A percentile compares a stretch with the other conserved stretches of the same genome.
phyloP scores from a whole-genome alignment of 2,888 invertebrate genomes.

The Pristionchus fissidentatus region DNA sequence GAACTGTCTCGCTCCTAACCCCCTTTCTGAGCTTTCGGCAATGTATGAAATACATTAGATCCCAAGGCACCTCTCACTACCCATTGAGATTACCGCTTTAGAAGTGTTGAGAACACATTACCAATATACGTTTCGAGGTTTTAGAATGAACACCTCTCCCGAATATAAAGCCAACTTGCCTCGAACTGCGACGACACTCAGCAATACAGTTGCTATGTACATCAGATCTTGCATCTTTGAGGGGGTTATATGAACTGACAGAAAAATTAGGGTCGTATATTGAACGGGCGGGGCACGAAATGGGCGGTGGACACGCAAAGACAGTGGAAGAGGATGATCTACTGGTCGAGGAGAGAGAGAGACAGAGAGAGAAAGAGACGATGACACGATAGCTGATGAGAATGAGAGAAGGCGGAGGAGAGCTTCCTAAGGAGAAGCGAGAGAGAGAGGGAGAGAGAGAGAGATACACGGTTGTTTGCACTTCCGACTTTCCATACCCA shows the following conservation, averaged over 20 bases:
- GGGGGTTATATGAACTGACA: neutral
- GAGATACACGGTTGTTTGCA: slow-evolving; percentile 7
- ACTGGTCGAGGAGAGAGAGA: neutral
- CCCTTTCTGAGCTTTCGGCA: no score
- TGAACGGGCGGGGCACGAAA: slow-evolving; percentile 25
- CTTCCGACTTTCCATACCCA: slow-evolving; percentile 44
- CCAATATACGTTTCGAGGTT: no score
- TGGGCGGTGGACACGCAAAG: neutral
- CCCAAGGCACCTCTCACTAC: no score
- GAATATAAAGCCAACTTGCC: neutral
- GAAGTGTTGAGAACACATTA: no score
- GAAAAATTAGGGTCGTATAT: slow-evolving; percentile 2
- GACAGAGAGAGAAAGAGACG: neutral
- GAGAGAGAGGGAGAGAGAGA: neutral
- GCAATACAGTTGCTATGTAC: neutral
- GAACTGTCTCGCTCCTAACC: no score
- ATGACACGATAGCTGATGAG: slow-evolving; percentile 7
- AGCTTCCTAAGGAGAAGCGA: slow-evolving; percentile 5
- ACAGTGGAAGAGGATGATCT: slow-evolving; percentile 16
- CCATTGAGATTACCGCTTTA: no score
- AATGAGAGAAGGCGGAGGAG: neutral
- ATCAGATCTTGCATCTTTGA: slow-evolving; percentile 19
- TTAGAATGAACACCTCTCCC: no score
- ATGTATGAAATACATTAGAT: no score
- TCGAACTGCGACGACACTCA: neutral